These are phyloP conservation scores for Fistularia commersonii DNA, from an alignment of 2,797 vertebrate species.

Conservation along the genomic window DNA sequence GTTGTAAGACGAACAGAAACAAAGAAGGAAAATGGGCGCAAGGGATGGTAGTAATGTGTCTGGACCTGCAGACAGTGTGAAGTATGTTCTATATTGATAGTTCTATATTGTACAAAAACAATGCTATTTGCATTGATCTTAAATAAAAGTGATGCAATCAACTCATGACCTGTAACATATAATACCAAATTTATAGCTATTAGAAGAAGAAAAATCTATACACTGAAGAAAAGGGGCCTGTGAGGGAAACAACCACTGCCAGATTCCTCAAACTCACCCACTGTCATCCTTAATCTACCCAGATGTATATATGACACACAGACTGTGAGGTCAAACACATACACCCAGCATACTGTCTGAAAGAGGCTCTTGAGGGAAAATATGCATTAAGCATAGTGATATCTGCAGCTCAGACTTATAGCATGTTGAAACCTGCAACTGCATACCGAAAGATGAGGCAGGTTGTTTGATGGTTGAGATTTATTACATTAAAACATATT, in stretches of 20 bases:
- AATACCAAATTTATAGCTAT: background rate
- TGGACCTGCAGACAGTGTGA: conserved; percentile 28
- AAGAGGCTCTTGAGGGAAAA: conserved; percentile 34
- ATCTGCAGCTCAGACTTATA: conserved; percentile 28
- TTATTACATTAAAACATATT: conserved; percentile 18
- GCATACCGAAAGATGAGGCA: conserved; percentile 10
- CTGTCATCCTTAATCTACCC: conserved; percentile 47
- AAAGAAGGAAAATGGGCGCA: conserved; percentile 15
- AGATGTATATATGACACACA: conserved; percentile 43
- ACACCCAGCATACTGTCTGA: conserved; percentile 39
- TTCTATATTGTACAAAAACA: background rate
- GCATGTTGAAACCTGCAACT: conserved; percentile 46
- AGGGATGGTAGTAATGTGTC: conserved; percentile 22
- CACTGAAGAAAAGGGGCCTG: conserved; percentile 4
- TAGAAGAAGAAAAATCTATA: background rate
- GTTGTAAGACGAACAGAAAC: conserved; percentile 49
- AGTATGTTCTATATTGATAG: conserved; percentile 12
- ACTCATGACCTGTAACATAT: background rate
- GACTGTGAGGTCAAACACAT: conserved; percentile 51
- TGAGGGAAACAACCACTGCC: conserved; percentile 11
- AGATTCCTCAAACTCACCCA: conserved; percentile 42
- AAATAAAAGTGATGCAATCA: background rate
- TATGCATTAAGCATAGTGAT: conserved; percentile 40
- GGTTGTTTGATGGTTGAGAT: background rate
- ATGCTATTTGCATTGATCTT: background rate